Conservation (phyloP, 2,888 invertebrate species). For the Heteropelma amictum region DNA sequence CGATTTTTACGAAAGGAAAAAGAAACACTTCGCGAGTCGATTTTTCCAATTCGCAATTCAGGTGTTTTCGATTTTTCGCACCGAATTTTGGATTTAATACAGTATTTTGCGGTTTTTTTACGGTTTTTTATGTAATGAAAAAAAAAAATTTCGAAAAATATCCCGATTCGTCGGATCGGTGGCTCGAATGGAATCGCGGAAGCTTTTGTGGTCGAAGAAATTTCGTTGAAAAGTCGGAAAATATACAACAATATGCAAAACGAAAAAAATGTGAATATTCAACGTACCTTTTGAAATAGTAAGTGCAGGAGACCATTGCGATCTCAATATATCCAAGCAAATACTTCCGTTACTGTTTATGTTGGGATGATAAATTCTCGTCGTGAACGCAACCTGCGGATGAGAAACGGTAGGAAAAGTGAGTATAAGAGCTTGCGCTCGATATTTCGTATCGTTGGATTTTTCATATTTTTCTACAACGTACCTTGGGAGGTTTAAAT, state of each 20-base stretch:
- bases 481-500: constrained; percentile 99
- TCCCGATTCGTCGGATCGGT: too few relatives aligned
- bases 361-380: constrained; percentile 99
- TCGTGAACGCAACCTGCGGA: constrained; percentile 95
- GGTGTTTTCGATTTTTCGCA: too few relatives aligned
- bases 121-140: neutral
- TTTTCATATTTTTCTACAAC: constrained; percentile 37
- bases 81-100: too few relatives aligned
- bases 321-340: constrained; percentile 99
- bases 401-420: constrained; percentile 5
- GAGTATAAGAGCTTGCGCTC: neutral
- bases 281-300: constrained; percentile 98
- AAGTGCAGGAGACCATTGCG: constrained; percentile 99
- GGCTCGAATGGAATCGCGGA: neutral
- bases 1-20: too few relatives aligned
- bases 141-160: too few relatives aligned
- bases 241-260: neutral
- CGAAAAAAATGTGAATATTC: neutral
- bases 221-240: neutral
- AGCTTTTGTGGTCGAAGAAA: neutral
- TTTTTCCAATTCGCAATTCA: too few relatives aligned
- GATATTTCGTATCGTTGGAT: neutral
- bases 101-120: too few relatives aligned
- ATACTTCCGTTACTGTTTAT: constrained; percentile 99
- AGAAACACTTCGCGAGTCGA: too few relatives aligned